phyloP scores from a whole-genome alignment of 2,797 vertebrate species.

The Phylloscopus collybita region DNA sequence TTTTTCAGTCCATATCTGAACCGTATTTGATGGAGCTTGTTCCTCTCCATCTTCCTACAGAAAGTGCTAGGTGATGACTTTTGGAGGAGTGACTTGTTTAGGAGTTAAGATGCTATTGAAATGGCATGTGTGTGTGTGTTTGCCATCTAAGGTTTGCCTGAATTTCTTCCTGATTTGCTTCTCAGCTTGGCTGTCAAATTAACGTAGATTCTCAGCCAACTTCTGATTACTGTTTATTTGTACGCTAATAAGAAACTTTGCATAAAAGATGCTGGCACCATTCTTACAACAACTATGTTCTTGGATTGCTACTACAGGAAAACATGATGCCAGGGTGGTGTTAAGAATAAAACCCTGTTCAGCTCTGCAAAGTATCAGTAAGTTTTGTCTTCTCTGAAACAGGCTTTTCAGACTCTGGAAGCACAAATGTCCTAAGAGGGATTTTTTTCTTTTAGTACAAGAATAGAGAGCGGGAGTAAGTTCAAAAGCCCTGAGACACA shows the following conservation, averaged over 20 bases:
- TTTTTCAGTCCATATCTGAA: background rate
- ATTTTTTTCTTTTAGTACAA: background rate
- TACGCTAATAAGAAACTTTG: background rate
- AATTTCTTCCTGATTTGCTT: background rate
- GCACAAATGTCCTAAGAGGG: background rate
- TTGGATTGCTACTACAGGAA: background rate
- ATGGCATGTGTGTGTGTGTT: background rate
- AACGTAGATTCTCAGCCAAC: background rate
- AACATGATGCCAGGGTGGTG: background rate
- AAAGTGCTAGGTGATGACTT: background rate
- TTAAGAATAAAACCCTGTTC: background rate
- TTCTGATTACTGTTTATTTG: slow-evolving; percentile 35
- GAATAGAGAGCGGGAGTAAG: background rate
- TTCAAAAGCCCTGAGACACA: background rate
- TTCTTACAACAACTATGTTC: background rate
- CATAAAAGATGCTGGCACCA: background rate
- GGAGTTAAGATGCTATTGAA: background rate
- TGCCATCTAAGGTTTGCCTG: background rate
- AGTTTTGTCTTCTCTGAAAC: background rate
- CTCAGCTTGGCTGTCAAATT: background rate
- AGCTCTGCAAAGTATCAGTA: background rate
- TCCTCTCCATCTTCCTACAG: rapidly evolving
- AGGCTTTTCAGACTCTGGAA: background rate
- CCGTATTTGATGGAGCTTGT: background rate
- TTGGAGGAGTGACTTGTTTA: background rate